These are phyloP conservation scores for Sesia bembeciformis DNA, from an alignment of 2,888 invertebrate genomes.

Conservation along the genomic window DNA sequence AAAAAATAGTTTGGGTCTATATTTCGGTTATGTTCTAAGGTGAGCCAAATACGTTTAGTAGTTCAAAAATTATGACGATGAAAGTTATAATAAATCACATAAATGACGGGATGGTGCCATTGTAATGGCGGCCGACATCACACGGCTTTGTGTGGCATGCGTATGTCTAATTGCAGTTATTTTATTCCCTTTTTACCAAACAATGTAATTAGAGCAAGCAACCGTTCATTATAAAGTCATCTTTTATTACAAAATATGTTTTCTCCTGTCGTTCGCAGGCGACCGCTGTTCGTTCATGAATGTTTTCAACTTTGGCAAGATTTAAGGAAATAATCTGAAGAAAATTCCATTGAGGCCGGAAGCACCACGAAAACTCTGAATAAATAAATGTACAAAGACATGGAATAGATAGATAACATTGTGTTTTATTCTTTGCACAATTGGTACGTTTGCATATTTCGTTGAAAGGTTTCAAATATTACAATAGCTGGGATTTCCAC, in stretches of 20 bases:
- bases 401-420: constrained; percentile 11
- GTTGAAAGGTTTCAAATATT: constrained; percentile 43
- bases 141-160: too few relatives aligned
- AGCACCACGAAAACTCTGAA: background rate
- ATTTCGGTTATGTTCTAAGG: too few relatives aligned
- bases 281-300: constrained; percentile 28
- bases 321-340: constrained; percentile 39
- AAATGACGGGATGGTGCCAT: too few relatives aligned
- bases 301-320: constrained; percentile 52
- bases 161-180: too few relatives aligned
- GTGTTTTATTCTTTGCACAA: constrained; percentile 10
- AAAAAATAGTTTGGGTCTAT: too few relatives aligned
- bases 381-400: constrained; percentile 4
- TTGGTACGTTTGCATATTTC: constrained; percentile 31
- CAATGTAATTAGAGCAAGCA: too few relatives aligned
- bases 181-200: too few relatives aligned
- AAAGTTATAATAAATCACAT: too few relatives aligned
- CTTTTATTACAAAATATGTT: constrained; percentile 20
- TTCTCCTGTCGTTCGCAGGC: constrained; percentile 22
- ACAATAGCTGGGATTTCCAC: constrained; percentile 56
- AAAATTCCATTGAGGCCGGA: background rate
- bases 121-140: too few relatives aligned
- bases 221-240: too few relatives aligned
- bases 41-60: too few relatives aligned
- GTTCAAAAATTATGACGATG: too few relatives aligned